Evolutionary conservation across 2,797 vertebrate genomes (phyloP).

Genomic region (Gephyroberyx darwinii): DNA sequence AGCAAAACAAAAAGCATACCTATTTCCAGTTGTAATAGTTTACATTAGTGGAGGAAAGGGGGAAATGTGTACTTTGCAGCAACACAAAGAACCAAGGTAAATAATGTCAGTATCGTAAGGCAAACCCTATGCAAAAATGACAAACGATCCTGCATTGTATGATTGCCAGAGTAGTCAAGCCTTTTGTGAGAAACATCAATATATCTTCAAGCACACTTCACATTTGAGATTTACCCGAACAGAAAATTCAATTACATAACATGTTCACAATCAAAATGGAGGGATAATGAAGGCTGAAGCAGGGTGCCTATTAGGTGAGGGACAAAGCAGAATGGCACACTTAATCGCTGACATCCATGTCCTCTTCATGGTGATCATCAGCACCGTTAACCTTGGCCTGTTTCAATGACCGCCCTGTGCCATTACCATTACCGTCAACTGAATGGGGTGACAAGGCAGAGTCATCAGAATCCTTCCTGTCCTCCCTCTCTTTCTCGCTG

Average conservation of each 20-base stretch:
- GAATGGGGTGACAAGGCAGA: slow-evolving; percentile 86
- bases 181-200: slow-evolving; percentile 35
- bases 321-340: background rate
- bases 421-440: slow-evolving; percentile 65
- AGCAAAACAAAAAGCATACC: slow-evolving; percentile 48
- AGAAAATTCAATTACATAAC: slow-evolving; percentile 18
- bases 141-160: slow-evolving; percentile 31
- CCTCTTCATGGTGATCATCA: slow-evolving; percentile 92
- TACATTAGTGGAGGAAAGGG: slow-evolving; percentile 34
- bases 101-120: slow-evolving; percentile 17
- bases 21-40: slow-evolving; percentile 58
- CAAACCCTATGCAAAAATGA: slow-evolving; percentile 16
- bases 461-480: slow-evolving; percentile 86
- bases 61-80: slow-evolving; percentile 35
- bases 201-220: slow-evolving; percentile 62
- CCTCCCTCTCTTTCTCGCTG: slow-evolving; percentile 92
- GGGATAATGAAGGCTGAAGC: slow-evolving; percentile 29
- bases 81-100: slow-evolving; percentile 33
- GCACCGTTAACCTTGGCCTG: slow-evolving; percentile 92
- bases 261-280: slow-evolving; percentile 57
- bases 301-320: background rate
- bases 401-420: slow-evolving; percentile 70
- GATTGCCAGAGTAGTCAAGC: slow-evolving; percentile 24
- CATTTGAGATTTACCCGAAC: slow-evolving; percentile 54
- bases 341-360: slow-evolving; percentile 94